Percentiles rank a stretch among this genome's conserved stretches.
Conservation (phyloP, 2,113 vertebrate genomes). For the Meles meles region DNA sequence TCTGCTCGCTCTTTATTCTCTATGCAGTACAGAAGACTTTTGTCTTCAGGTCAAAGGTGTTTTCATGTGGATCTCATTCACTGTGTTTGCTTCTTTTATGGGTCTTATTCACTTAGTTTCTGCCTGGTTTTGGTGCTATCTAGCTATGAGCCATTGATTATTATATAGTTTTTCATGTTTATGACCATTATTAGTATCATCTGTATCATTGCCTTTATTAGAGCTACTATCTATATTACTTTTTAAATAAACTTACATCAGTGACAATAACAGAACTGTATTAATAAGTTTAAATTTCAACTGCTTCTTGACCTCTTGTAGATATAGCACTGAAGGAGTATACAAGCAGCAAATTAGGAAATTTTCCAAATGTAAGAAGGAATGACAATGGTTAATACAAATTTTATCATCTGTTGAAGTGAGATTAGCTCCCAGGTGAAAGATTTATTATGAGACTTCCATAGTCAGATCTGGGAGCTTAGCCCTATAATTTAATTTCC, state of each 20-base stretch:
- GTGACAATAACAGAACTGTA: too few relatives aligned
- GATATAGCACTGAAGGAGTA: too few relatives aligned
- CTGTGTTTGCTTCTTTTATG: background rate
- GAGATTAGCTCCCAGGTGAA: background rate
- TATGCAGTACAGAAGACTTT: background rate
- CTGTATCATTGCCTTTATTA: too few relatives aligned
- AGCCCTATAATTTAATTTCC: background rate
- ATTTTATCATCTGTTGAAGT: background rate
- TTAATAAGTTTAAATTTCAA: too few relatives aligned
- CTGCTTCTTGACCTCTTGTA: too few relatives aligned
- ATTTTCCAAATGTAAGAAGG: background rate
- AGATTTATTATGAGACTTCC: background rate
- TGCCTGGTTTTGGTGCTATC: background rate
- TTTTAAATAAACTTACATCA: too few relatives aligned
- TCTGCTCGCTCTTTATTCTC: background rate
- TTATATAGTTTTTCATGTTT: too few relatives aligned
- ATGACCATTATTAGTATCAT: too few relatives aligned
- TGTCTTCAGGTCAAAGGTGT: background rate
- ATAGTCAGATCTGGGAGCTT: background rate
- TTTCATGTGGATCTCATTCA: background rate
- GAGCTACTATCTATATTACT: too few relatives aligned
- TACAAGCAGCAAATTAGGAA: too few relatives aligned
- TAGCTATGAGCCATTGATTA: too few relatives aligned
- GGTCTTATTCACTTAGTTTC: background rate
- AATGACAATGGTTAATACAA: background rate